Conservation (phyloP, 2,113 vertebrate species). For the Hemibagrus wyckioides region DNA sequence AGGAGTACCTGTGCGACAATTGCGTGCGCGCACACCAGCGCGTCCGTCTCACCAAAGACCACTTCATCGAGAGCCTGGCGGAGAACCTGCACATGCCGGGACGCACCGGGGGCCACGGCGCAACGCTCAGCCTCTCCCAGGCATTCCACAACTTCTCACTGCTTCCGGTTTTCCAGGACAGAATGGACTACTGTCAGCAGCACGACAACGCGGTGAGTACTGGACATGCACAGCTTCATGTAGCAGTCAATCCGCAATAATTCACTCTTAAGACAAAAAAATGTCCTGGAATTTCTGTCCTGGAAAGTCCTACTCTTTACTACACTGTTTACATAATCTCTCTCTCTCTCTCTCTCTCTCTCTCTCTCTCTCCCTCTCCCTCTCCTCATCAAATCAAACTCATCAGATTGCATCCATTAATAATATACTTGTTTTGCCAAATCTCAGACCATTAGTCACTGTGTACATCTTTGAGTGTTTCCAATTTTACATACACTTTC, state of each 20-base stretch:
- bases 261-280: background rate
- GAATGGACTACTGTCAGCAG: conserved; percentile 75
- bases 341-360: too few species aligned
- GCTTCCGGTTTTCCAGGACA: conserved; percentile 78
- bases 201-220: conserved; percentile 74
- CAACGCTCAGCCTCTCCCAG: conserved; percentile 66
- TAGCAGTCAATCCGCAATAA: background rate
- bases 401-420: background rate
- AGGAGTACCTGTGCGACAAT: conserved; percentile 86
- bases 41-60: conserved; percentile 87
- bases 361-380: too few species aligned
- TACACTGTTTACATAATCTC: background rate
- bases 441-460: background rate
- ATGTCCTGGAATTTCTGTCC: too few species aligned
- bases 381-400: background rate
- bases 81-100: conserved; percentile 59
- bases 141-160: conserved; percentile 77
- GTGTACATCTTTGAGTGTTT: background rate
- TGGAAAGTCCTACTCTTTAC: background rate
- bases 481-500: background rate
- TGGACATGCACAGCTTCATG: background rate
- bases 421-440: background rate
- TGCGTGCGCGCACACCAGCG: conserved; percentile 85
- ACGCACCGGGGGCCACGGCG: conserved; percentile 47
- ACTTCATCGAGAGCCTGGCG: conserved; percentile 81